Percentiles rank a stretch among this genome's conserved stretches.
Evolutionary conservation across 2,888 invertebrate species (phyloP).

Genomic region (Cheilosia vulpina): DNA sequence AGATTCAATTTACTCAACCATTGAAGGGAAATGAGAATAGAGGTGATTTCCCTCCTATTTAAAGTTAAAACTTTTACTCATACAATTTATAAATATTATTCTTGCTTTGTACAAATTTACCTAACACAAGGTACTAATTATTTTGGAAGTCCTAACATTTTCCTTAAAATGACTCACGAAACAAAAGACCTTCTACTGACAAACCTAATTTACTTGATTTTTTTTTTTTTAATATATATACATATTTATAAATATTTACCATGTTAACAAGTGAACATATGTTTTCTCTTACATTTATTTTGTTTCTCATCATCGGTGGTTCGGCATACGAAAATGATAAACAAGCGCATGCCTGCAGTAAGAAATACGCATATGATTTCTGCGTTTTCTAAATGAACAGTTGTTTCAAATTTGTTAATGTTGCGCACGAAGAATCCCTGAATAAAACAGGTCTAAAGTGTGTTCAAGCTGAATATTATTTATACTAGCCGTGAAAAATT

Average conservation of each 20-base stretch:
- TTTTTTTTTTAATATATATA: conserved; percentile 10
- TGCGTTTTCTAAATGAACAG: too few relatives aligned
- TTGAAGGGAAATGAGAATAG: not conserved
- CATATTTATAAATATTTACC: conserved; percentile 10
- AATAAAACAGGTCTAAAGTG: too few relatives aligned
- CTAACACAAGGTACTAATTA: conserved; percentile 36
- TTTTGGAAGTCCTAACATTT: not conserved
- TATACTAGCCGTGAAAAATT: too few relatives aligned
- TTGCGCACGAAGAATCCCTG: too few relatives aligned
- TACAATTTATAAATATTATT: not conserved
- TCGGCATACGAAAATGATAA: not conserved
- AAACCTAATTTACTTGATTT: conserved; percentile 33
- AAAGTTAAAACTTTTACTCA: not conserved
- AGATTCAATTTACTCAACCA: not conserved
- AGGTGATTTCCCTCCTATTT: not conserved
- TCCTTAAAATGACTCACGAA: conserved; percentile 1
- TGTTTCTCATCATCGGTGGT: not conserved
- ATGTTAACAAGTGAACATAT: conserved; percentile 4
- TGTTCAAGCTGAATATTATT: too few relatives aligned
- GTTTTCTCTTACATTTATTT: not conserved
- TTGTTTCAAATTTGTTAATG: too few relatives aligned
- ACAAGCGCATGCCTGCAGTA: not conserved
- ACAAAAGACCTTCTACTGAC: conserved; percentile 37
- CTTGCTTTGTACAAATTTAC: conserved; percentile 42
- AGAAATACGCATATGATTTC: not conserved